Evolutionary conservation across 2,888 invertebrate species (phyloP).

Genomic region (Philhelius pedissequus): DNA sequence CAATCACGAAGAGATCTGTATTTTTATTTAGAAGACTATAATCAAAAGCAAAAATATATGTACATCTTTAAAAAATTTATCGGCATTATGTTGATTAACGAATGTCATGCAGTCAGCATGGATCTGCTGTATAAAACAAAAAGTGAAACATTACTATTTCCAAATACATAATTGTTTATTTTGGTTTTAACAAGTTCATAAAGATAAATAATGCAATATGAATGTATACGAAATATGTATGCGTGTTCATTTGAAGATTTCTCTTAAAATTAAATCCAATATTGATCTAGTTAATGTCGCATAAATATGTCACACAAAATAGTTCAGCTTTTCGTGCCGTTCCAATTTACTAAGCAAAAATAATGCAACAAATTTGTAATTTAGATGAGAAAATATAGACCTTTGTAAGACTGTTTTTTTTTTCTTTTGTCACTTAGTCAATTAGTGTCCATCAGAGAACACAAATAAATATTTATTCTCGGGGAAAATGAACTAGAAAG

Average conservation of each 20-base stretch:
- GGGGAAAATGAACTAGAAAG: conserved; percentile 57
- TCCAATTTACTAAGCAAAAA: conserved; percentile 47
- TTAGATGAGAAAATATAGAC: not conserved
- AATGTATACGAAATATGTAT: not conserved
- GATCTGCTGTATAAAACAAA: no score
- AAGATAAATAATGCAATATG: not conserved
- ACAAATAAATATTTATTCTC: conserved; percentile 53
- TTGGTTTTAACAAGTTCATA: not conserved
- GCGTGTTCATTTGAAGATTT: conserved; percentile 2
- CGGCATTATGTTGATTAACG: no score
- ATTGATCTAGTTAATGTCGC: conserved; percentile 14
- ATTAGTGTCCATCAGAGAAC: conserved; percentile 55
- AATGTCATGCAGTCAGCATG: no score
- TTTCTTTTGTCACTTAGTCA: not conserved
- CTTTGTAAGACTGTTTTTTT: not conserved
- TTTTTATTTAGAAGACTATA: no score
- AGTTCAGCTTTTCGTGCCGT: conserved; percentile 25
- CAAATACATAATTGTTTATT: not conserved
- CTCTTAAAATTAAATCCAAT: not conserved
- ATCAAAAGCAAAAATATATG: no score
- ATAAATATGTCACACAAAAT: conserved; percentile 15
- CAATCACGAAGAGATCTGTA: no score
- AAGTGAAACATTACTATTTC: no score
- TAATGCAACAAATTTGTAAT: conserved; percentile 22
- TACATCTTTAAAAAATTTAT: no score